A percentile compares a stretch with the other conserved stretches of the same genome.
These are phyloP conservation scores for Peromyscus nudipes DNA, from an alignment of 2,797 vertebrate genomes.

Conservation along the genomic window DNA sequence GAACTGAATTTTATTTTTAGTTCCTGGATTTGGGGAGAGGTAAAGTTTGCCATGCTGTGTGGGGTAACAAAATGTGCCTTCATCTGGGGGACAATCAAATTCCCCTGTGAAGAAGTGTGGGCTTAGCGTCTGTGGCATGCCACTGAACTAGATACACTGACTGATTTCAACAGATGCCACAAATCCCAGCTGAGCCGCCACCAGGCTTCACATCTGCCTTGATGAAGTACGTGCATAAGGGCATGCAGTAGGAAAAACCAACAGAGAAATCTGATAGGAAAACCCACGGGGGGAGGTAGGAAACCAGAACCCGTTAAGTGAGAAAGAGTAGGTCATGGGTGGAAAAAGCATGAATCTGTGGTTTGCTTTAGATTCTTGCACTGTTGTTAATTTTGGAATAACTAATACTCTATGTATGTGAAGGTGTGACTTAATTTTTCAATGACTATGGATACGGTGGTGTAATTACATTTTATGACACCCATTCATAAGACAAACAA, in stretches of 20 bases:
- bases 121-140: slow-evolving; percentile 54
- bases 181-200: slow-evolving; percentile 8
- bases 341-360: slow-evolving; percentile 60
- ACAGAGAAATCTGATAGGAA: slow-evolving; percentile 29
- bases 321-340: slow-evolving; percentile 68
- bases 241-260: neutral
- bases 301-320: slow-evolving; percentile 56
- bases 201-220: neutral
- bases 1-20: neutral
- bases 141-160: slow-evolving; percentile 24
- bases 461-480: slow-evolving; percentile 74
- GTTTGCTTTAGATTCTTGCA: slow-evolving; percentile 58
- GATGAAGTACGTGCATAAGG: neutral
- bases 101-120: neutral
- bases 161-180: slow-evolving; percentile 61
- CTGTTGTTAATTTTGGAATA: slow-evolving; percentile 59
- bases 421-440: slow-evolving; percentile 73
- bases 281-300: neutral
- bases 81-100: neutral
- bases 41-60: neutral
- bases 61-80: neutral
- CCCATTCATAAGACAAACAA: slow-evolving; percentile 72
- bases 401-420: slow-evolving; percentile 1
- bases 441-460: slow-evolving; percentile 61
- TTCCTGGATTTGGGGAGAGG: neutral